These are phyloP conservation scores for Dryoscopus gambensis DNA, from an alignment of 2,113 vertebrate genomes.

Conservation along the genomic window DNA sequence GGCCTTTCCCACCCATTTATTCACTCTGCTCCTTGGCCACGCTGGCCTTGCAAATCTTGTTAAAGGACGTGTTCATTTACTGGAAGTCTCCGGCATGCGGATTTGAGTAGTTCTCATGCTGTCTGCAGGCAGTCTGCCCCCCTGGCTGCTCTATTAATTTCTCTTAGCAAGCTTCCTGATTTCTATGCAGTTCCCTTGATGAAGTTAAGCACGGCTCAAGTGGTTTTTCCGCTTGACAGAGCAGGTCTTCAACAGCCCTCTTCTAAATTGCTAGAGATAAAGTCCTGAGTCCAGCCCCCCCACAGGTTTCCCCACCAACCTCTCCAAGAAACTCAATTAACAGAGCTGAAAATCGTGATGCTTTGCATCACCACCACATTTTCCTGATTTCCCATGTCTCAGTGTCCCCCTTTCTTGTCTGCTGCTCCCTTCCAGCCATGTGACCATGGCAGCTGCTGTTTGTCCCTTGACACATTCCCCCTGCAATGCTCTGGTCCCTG, in stretches of 20 bases:
- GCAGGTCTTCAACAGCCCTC: background rate
- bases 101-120: background rate
- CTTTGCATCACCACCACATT: background rate
- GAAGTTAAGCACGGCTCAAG: background rate
- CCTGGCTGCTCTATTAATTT: slow-evolving; percentile 23
- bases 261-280: background rate
- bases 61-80: background rate
- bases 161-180: slow-evolving; percentile 22
- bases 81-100: slow-evolving; percentile 20
- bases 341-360: background rate
- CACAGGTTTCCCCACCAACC: background rate
- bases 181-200: slow-evolving; percentile 27
- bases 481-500: background rate
- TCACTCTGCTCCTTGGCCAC: background rate
- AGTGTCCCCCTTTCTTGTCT: background rate
- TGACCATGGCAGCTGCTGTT: background rate
- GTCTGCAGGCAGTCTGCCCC: slow-evolving; percentile 8
- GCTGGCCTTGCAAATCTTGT: slow-evolving; percentile 5
- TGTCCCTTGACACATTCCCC: background rate
- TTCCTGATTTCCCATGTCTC: background rate
- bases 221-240: background rate
- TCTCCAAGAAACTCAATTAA: background rate
- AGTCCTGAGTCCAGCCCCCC: background rate
- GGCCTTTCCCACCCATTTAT: background rate
- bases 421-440: background rate